These are phyloP conservation scores for Neocrepidodera transversa DNA, from an alignment of 2,888 invertebrate genomes.

Conservation along the genomic window DNA sequence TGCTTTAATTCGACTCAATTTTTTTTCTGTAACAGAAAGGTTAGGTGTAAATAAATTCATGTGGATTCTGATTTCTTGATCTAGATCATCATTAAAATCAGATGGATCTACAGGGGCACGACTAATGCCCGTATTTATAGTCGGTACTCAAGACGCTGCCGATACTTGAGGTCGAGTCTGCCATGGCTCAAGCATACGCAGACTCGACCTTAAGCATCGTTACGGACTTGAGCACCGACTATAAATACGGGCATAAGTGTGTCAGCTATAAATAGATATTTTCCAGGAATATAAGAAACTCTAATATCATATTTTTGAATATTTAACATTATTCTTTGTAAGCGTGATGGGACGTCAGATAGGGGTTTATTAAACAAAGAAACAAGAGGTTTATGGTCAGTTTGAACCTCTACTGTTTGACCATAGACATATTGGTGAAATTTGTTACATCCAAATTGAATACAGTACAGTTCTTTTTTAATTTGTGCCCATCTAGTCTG, in stretches of 20 bases:
- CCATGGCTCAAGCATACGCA: too few relatives aligned
- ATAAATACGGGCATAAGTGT: too few relatives aligned
- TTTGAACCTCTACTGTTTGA: background rate
- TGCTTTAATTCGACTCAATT: background rate
- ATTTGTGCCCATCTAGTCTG: slow-evolving; percentile 9
- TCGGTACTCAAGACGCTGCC: too few relatives aligned
- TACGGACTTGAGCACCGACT: too few relatives aligned
- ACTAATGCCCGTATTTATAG: too few relatives aligned
- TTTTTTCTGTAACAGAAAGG: background rate
- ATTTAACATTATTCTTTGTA: too few relatives aligned
- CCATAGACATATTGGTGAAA: slow-evolving; percentile 3
- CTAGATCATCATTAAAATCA: slow-evolving; percentile 18
- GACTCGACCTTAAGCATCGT: too few relatives aligned
- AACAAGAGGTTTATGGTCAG: background rate
- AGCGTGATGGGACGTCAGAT: background rate
- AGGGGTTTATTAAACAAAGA: slow-evolving; percentile 1
- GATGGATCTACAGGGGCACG: slow-evolving; percentile 9
- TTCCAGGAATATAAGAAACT: background rate
- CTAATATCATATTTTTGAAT: background rate
- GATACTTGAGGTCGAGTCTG: too few relatives aligned
- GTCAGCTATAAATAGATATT: background rate
- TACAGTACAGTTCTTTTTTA: background rate
- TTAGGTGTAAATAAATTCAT: slow-evolving; percentile 3
- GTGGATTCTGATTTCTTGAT: background rate
- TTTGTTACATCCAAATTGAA: background rate